Evolutionary conservation across 2,113 vertebrate species (phyloP).

Genomic region (Sinocyclocheilus anshuiensis): DNA sequence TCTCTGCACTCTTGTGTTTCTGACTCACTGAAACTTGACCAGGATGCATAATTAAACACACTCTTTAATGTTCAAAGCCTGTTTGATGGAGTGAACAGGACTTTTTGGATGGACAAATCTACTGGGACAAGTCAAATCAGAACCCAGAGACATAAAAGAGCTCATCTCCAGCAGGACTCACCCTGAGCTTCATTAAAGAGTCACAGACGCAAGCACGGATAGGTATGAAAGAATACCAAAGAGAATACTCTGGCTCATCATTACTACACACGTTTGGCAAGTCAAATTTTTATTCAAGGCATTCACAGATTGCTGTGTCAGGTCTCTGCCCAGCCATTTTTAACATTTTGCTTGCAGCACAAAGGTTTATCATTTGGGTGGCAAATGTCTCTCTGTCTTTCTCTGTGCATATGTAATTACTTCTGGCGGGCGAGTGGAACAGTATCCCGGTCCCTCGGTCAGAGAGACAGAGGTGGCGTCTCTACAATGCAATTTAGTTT

Average conservation of each 20-base stretch:
- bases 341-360: background rate
- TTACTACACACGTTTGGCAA: background rate
- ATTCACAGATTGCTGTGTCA: background rate
- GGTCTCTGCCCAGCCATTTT: background rate
- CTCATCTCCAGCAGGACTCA: slow-evolving; percentile 45
- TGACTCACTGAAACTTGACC: slow-evolving; percentile 45
- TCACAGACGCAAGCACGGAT: background rate
- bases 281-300: background rate
- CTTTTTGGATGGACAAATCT: slow-evolving; percentile 46
- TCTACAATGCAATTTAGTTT: slow-evolving; percentile 94
- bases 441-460: slow-evolving; percentile 79
- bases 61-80: slow-evolving; percentile 51
- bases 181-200: slow-evolving; percentile 48
- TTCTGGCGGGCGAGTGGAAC: slow-evolving; percentile 77
- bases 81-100: slow-evolving; percentile 41
- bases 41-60: slow-evolving; percentile 56
- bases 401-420: slow-evolving; percentile 70
- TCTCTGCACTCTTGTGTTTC: slow-evolving; percentile 36
- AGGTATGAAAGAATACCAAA: background rate
- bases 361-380: background rate
- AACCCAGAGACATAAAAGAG: slow-evolving; percentile 49
- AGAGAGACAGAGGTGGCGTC: slow-evolving; percentile 87
- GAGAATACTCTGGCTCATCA: slow-evolving; percentile 10
- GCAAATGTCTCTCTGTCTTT: slow-evolving; percentile 49
- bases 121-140: slow-evolving; percentile 50